These are phyloP conservation scores for Drosophila miranda DNA, from an alignment of 1,140 invertebrate genomes.

Conservation along the genomic window DNA sequence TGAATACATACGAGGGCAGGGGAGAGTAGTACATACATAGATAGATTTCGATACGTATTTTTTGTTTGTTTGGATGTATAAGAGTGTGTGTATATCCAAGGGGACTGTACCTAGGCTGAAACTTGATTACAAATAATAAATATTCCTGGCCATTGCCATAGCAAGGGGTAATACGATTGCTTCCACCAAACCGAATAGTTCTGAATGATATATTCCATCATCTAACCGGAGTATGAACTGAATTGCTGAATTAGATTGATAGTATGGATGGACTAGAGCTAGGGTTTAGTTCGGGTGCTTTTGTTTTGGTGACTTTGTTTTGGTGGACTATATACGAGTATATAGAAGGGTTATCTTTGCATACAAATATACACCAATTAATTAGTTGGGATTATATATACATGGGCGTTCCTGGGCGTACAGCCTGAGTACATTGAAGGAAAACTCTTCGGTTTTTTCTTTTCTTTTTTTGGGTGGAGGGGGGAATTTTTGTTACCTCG, in stretches of 20 bases:
- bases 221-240: not conserved
- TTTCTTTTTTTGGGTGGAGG: conserved; percentile 21
- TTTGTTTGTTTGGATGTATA: too few species aligned
- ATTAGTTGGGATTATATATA: conserved; percentile 13
- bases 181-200: not conserved
- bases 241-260: too few species aligned
- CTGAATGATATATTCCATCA: not conserved
- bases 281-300: conserved; percentile 30
- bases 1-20: conserved; percentile 5
- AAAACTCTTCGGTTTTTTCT: conserved; percentile 1
- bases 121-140: not conserved
- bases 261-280: not conserved
- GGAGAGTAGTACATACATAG: conserved; percentile 15
- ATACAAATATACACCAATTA: conserved; percentile 17
- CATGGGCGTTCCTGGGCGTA: conserved; percentile 12
- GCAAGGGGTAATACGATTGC: not conserved
- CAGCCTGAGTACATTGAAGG: conserved; percentile 46
- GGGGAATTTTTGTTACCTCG: conserved; percentile 72
- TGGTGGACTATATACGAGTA: conserved; percentile 26
- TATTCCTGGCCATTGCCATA: not conserved
- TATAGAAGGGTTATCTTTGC: conserved; percentile 7
- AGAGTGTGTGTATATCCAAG: not conserved
- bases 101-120: too few species aligned
- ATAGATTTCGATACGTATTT: conserved; percentile 22
- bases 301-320: not conserved